A percentile compares a stretch with the other conserved stretches of the same genome.
These are phyloP conservation scores for Venustaconcha ellipsiformis DNA, from an alignment of 1,140 invertebrate species.

Conservation along the genomic window DNA sequence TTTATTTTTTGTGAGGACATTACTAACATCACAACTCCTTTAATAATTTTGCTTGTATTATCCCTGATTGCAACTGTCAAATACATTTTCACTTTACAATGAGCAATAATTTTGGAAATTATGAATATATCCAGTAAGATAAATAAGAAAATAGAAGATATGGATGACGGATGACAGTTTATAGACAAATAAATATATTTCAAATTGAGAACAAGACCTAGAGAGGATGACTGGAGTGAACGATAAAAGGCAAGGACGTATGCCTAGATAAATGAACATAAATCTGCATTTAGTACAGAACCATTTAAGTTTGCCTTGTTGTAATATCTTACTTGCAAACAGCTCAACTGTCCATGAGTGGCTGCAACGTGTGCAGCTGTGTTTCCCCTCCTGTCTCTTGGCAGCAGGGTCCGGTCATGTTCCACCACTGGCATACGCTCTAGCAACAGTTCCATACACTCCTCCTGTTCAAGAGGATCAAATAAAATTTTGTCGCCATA, in stretches of 20 bases:
- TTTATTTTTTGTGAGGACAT: too few species aligned
- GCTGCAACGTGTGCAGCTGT: slow-evolving; percentile 30
- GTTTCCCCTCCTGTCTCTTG: slow-evolving; percentile 25
- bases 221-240: not conserved
- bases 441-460: slow-evolving; percentile 20
- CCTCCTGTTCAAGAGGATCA: slow-evolving; percentile 5
- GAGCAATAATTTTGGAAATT: too few species aligned
- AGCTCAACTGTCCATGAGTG: slow-evolving; percentile 27
- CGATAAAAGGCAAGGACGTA: not conserved
- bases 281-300: not conserved
- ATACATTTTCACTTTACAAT: too few species aligned
- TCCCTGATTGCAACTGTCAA: too few species aligned
- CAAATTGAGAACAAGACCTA: not conserved
- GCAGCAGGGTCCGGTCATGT: slow-evolving; percentile 4
- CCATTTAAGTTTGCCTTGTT: not conserved
- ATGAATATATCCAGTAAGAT: too few species aligned
- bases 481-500: not conserved
- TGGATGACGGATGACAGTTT: not conserved
- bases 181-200: not conserved
- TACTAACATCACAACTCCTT: too few species aligned
- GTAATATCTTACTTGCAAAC: slow-evolving; percentile 27
- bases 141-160: too few species aligned
- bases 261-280: not conserved
- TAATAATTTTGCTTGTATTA: too few species aligned
- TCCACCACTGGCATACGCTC: slow-evolving; percentile 22